Percentiles rank a stretch among this genome's conserved stretches.
These are phyloP conservation scores for Zelleria hepariella DNA, from an alignment of 2,888 invertebrate genomes.

Conservation along the genomic window DNA sequence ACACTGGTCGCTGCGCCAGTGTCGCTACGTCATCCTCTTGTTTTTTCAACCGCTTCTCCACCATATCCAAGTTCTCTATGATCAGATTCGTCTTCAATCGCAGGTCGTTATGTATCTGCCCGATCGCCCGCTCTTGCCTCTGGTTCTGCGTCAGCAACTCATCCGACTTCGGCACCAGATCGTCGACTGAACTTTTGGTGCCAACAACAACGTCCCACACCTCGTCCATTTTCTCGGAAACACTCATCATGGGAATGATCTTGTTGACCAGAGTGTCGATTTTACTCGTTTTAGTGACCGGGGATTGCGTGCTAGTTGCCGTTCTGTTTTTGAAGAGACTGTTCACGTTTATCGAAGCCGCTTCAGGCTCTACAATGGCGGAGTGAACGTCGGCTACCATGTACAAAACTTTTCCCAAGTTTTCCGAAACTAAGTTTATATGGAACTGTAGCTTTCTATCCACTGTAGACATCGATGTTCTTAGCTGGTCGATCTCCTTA, in stretches of 20 bases:
- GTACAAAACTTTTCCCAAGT: conserved; percentile 81
- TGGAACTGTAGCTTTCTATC: conserved; percentile 89
- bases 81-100: conserved; percentile 87
- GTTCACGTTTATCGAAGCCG: conserved; percentile 64
- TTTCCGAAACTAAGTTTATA: conserved; percentile 86
- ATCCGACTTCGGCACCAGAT: conserved; percentile 88
- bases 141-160: conserved; percentile 88
- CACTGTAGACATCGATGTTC: conserved; percentile 82
- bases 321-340: conserved; percentile 67
- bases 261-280: conserved; percentile 85
- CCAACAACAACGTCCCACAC: conserved; percentile 93
- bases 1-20: conserved; percentile 80
- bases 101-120: conserved; percentile 86
- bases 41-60: conserved; percentile 86
- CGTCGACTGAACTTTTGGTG: conserved; percentile 89
- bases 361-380: conserved; percentile 83
- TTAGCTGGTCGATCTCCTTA: conserved; percentile 84
- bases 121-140: conserved; percentile 88
- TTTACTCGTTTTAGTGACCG: conserved; percentile 77
- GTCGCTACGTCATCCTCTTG: conserved; percentile 88
- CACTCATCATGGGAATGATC: conserved; percentile 87
- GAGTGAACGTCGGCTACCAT: conserved; percentile 88
- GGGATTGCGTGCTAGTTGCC: conserved; percentile 72
- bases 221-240: conserved; percentile 92
- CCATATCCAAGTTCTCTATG: conserved; percentile 89